These are phyloP conservation scores for Calameuta idolon DNA, from an alignment of 2,888 invertebrate species.

Conservation along the genomic window DNA sequence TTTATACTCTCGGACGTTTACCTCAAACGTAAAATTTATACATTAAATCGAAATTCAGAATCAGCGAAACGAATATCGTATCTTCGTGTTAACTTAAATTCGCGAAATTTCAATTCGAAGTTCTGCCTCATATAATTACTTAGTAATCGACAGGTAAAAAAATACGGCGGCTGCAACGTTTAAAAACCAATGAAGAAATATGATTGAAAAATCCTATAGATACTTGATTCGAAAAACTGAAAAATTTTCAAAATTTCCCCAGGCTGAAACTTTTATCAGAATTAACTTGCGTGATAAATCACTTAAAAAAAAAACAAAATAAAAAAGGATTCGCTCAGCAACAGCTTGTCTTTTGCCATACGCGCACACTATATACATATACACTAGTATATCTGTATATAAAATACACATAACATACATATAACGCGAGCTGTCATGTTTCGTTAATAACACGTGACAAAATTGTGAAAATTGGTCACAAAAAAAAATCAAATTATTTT, in stretches of 20 bases:
- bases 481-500: too few species aligned
- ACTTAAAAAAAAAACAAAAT: not conserved
- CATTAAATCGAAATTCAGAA: not conserved
- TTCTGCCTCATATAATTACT: not conserved
- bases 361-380: too few species aligned
- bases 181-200: not conserved
- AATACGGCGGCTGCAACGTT: not conserved
- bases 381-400: too few species aligned
- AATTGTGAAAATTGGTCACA: too few species aligned
- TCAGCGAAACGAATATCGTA: not conserved
- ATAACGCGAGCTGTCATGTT: too few species aligned
- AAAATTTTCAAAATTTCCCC: not conserved
- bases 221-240: not conserved
- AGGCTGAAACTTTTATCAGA: not conserved
- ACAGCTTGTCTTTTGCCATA: too few species aligned
- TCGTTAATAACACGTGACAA: too few species aligned
- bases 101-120: not conserved
- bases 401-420: too few species aligned
- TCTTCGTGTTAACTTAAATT: not conserved
- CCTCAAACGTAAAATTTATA: not conserved
- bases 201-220: not conserved
- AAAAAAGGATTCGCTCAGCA: not conserved
- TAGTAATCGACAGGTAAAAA: not conserved
- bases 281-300: not conserved
- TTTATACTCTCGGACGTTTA: too few species aligned